Evolutionary conservation across 2,888 invertebrate species (phyloP).

Genomic region (Scaptodrosophila latifasciaeformis): DNA sequence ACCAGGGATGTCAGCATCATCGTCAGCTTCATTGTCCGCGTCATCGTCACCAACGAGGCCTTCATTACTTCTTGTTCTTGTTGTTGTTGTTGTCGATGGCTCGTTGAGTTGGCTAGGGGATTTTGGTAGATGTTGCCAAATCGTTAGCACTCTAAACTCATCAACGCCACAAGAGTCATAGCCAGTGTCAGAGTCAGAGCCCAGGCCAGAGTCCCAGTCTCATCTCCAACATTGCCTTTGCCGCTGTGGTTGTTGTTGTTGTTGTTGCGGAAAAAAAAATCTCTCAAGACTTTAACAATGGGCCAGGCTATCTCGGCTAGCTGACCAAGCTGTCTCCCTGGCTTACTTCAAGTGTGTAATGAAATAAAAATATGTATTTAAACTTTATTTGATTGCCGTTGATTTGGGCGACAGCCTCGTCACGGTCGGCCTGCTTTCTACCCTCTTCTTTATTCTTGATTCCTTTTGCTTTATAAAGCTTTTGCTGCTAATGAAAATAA

Average conservation of each 20-base stretch:
- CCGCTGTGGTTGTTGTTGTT: no score
- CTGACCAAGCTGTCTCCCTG: constrained; percentile 11
- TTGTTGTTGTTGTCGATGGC: constrained; percentile 13
- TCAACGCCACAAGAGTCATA: constrained; percentile 7
- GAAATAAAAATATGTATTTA: constrained; percentile 69
- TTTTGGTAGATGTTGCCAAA: constrained; percentile 52
- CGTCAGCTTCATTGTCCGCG: no score
- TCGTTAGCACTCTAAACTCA: constrained; percentile 53
- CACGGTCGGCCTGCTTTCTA: constrained; percentile 13
- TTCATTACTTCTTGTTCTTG: neutral
- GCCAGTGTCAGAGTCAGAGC: constrained; percentile 11
- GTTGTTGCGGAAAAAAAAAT: constrained; percentile 29
- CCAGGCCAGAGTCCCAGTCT: constrained; percentile 6
- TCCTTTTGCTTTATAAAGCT: constrained; percentile 3
- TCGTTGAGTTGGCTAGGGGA: constrained; percentile 19
- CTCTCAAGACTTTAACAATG: constrained; percentile 31
- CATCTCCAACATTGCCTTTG: constrained; percentile 13
- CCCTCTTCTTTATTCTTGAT: constrained; percentile 22
- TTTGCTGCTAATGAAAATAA: constrained; percentile 41
- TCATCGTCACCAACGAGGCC: no score
- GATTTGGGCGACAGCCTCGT: constrained; percentile 41
- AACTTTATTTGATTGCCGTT: constrained; percentile 67
- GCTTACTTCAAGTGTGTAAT: constrained; percentile 55
- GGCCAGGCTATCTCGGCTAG: constrained; percentile 22
- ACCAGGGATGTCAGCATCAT: no score